These are phyloP conservation scores for Rhagologus leucostigma DNA, from an alignment of 2,113 vertebrate species.

Conservation along the genomic window DNA sequence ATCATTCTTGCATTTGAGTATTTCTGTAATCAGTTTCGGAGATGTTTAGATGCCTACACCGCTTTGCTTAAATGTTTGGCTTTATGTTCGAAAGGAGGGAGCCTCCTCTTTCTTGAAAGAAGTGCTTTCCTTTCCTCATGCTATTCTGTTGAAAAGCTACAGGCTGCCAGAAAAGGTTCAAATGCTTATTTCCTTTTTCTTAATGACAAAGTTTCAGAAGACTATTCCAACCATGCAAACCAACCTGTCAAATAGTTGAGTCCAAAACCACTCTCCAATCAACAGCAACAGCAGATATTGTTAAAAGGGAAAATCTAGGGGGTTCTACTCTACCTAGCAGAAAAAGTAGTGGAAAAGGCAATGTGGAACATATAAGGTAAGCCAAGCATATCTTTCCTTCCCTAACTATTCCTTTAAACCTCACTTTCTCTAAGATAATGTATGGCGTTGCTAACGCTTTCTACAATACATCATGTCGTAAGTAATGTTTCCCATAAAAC, in stretches of 20 bases:
- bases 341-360: not conserved
- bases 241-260: not conserved
- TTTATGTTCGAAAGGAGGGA: not conserved
- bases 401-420: not conserved
- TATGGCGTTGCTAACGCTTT: not conserved
- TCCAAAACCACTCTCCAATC: not conserved
- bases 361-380: not conserved
- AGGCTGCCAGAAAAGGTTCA: not conserved
- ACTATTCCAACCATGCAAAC: not conserved
- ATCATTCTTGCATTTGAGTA: not conserved
- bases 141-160: not conserved
- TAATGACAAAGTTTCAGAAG: not conserved
- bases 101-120: not conserved
- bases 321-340: not conserved
- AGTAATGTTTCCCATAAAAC: not conserved
- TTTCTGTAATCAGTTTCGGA: not conserved
- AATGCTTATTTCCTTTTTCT: not conserved
- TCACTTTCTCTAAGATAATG: not conserved
- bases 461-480: rapidly evolving
- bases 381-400: not conserved
- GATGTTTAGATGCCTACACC: not conserved
- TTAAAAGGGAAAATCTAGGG: not conserved
- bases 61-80: not conserved
- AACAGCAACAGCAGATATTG: not conserved
- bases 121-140: not conserved